These are phyloP conservation scores for Pteromalus puparum DNA, from an alignment of 1,140 invertebrate genomes.

Conservation along the genomic window DNA sequence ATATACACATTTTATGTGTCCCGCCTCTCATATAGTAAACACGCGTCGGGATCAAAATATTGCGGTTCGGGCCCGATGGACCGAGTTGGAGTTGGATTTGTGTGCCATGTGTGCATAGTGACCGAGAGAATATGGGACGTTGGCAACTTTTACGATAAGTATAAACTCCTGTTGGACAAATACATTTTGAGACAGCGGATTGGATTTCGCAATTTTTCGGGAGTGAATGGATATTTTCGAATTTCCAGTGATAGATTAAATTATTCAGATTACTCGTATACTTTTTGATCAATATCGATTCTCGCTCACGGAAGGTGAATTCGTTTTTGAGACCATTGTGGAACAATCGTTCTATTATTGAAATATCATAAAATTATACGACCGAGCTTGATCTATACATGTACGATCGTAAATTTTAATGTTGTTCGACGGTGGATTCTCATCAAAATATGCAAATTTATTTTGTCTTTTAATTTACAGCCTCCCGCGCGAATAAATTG, in stretches of 20 bases:
- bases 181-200: too few species aligned
- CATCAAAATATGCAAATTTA: background rate
- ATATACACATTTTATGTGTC: slow-evolving; percentile 48
- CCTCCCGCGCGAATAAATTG: background rate
- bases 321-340: background rate
- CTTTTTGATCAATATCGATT: too few species aligned
- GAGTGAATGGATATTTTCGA: too few species aligned
- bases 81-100: background rate
- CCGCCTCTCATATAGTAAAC: slow-evolving; percentile 24
- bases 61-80: background rate
- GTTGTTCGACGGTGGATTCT: background rate
- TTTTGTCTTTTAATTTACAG: background rate
- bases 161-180: slow-evolving; percentile 19
- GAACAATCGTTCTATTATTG: slow-evolving; percentile 1
- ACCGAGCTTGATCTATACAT: background rate
- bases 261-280: background rate
- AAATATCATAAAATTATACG: background rate
- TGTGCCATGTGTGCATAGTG: background rate
- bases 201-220: too few species aligned
- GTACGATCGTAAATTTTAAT: background rate
- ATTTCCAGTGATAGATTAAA: background rate
- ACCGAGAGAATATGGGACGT: background rate
- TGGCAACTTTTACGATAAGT: slow-evolving; percentile 6
- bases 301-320: background rate
- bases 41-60: slow-evolving; percentile 23